These are phyloP conservation scores for Gnathonemus echidnorhynchus DNA, from an alignment of 2,113 vertebrate species.

Conservation along the genomic window DNA sequence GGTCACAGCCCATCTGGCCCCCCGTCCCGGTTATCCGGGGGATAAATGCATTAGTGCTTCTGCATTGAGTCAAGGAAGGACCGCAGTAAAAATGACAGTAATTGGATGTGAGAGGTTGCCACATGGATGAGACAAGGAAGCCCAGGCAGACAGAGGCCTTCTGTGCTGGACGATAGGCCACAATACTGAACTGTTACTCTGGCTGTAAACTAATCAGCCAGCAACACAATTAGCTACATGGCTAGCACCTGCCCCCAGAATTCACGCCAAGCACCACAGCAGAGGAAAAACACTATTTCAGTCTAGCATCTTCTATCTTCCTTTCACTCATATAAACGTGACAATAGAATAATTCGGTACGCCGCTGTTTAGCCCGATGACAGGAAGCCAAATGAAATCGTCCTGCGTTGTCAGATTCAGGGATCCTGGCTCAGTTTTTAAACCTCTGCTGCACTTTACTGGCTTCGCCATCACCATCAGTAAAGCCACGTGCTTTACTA, in stretches of 20 bases:
- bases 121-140: background rate
- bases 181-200: background rate
- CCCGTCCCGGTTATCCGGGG: background rate
- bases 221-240: background rate
- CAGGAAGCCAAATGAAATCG: background rate
- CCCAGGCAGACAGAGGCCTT: background rate
- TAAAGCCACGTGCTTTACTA: background rate
- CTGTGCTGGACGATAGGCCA: background rate
- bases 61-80: background rate
- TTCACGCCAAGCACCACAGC: background rate
- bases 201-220: slow-evolving; percentile 1
- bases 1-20: background rate
- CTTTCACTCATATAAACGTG: background rate
- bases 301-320: background rate
- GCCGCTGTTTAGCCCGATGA: background rate
- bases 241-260: background rate
- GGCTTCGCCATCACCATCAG: background rate
- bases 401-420: background rate
- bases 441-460: background rate
- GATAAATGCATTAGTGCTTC: slow-evolving; percentile 1
- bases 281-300: background rate
- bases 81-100: background rate
- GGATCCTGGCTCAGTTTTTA: background rate
- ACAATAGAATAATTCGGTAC: slow-evolving; percentile 1
- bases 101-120: slow-evolving; percentile 4